Evolutionary conservation across 2,888 invertebrate genomes (phyloP).

Genomic region (Acanthosoma haemorrhoidale): DNA sequence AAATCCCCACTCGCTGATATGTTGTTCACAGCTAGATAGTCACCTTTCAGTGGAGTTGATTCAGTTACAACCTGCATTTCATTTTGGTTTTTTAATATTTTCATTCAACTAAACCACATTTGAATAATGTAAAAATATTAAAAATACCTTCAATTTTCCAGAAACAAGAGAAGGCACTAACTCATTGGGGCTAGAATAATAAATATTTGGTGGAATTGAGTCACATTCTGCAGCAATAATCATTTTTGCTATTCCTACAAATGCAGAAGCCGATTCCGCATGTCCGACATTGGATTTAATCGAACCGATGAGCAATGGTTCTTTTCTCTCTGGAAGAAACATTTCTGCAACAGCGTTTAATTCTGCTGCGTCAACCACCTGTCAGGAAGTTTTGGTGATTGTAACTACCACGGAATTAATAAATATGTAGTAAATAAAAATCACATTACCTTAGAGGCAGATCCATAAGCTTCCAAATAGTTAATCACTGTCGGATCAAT

Average conservation of each 20-base stretch:
- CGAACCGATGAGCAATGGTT: conserved; percentile 54
- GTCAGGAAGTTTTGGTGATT: neutral
- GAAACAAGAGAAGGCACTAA: conserved; percentile 39
- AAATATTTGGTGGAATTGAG: conserved; percentile 43
- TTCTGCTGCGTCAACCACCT: conserved; percentile 40
- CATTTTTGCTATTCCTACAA: conserved; percentile 50
- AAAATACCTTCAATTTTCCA: conserved; percentile 41
- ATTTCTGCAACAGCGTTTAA: conserved; percentile 38
- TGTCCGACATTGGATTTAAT: conserved; percentile 60
- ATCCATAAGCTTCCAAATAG: conserved; percentile 49
- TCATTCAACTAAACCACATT: no score
- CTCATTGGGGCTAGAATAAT: conserved; percentile 41
- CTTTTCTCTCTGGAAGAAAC: conserved; percentile 32
- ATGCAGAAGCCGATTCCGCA: conserved; percentile 50
- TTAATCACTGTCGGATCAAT: conserved; percentile 50
- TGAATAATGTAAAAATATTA: no score
- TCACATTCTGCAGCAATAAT: conserved; percentile 42
- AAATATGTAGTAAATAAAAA: neutral
- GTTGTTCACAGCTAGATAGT: conserved; percentile 49
- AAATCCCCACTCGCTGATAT: conserved; percentile 51
- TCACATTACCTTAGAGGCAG: conserved; percentile 26
- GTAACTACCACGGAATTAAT: neutral
- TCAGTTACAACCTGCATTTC: conserved; percentile 42
- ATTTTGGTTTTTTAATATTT: no score
- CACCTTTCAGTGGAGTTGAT: conserved; percentile 46